Base-by-base conservation (phyloP, 1,140 invertebrate genomes). In the Araneus ventricosus region DNA sequence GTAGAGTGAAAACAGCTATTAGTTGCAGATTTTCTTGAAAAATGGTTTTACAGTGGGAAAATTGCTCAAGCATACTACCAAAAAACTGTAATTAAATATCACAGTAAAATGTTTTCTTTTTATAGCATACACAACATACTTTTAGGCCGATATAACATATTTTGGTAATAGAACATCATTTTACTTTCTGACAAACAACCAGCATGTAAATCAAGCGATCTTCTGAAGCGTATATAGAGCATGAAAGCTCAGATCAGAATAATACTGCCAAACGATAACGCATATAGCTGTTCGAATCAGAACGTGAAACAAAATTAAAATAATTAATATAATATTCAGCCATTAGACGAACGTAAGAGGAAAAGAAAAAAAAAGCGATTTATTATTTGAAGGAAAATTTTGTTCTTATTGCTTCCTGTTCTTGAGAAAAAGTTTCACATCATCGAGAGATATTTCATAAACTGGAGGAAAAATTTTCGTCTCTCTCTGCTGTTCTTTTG, bases 221-320 rank as follows among this genome's bases (percentile, higher is more conserved):
- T 14, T 75, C 67, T 75, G 67, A 3, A 34, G 4, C 17, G 67
- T 5, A 34, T 34, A 4, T 75, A 34, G 67, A 75, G 67, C 30
- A 17, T 20, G 67, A 37, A 75, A 30, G 4, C 30, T 10, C 30
- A 37, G 27, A 75, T 75, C 30, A 4, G 6, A 14, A 34, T 27
- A 75, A 34, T 75, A 30, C 34, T 75, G 20, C 14, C 34, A 34
- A n/a, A 75, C 30, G 30, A 75, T 34, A 75, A 37, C 34, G 22
- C 30, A 20, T 34, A 34, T 20, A 75, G 4, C 27, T 34, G 67
- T 34, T 27, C 14, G 67, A 75, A 75, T 34, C 30, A 75, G 67
- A 75, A 75, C 67, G 34, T 75, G 67, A 75, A 75, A 75, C 34
- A 75, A 75, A 75, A 30, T 75, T 34, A 37, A 75, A 75, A 75